Conservation (phyloP, 2,113 vertebrate species). For the Corythoichthys intestinalis region DNA sequence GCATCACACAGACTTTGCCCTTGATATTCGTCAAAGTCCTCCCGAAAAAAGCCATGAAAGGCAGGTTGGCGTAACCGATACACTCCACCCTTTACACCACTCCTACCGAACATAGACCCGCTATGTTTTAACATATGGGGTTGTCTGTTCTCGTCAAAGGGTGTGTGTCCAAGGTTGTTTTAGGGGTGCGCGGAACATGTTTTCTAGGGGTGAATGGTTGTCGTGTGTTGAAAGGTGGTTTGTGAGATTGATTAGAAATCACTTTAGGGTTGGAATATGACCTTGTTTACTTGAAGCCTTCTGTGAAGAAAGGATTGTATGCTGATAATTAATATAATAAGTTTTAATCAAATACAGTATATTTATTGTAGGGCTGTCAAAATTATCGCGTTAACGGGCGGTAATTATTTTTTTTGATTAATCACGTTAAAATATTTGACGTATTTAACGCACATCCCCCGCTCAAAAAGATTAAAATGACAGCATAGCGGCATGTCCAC, state of each 20-base stretch:
- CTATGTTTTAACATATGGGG: slow-evolving; percentile 47
- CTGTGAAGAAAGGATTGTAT: slow-evolving; percentile 28
- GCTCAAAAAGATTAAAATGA: too few species aligned
- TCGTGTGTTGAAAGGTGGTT: slow-evolving; percentile 55
- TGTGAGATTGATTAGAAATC: slow-evolving; percentile 45
- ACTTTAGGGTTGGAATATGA: slow-evolving; percentile 32
- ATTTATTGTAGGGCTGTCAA: too few species aligned
- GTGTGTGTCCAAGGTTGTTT: neutral
- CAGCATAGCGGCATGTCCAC: too few species aligned
- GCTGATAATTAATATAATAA: neutral
- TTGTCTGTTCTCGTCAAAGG: slow-evolving; percentile 51
- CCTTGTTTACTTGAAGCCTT: slow-evolving; percentile 37
- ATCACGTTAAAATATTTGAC: too few species aligned
- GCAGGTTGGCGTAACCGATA: slow-evolving; percentile 54
- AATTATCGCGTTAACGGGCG: too few species aligned
- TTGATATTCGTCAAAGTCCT: slow-evolving; percentile 47
- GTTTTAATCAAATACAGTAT: slow-evolving; percentile 19
- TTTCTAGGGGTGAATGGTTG: slow-evolving; percentile 38
- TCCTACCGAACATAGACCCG: slow-evolving; percentile 55
- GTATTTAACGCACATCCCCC: too few species aligned
- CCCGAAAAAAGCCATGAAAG: slow-evolving; percentile 63
- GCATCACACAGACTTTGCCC: slow-evolving; percentile 59
- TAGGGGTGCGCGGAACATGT: neutral
- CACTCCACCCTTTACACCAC: slow-evolving; percentile 55
- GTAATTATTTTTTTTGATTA: too few species aligned